A percentile compares a stretch with the other conserved stretches of the same genome.
Evolutionary conservation across 2,113 vertebrate genomes (phyloP).

Genomic region (Epinephelus cyanopodus): DNA sequence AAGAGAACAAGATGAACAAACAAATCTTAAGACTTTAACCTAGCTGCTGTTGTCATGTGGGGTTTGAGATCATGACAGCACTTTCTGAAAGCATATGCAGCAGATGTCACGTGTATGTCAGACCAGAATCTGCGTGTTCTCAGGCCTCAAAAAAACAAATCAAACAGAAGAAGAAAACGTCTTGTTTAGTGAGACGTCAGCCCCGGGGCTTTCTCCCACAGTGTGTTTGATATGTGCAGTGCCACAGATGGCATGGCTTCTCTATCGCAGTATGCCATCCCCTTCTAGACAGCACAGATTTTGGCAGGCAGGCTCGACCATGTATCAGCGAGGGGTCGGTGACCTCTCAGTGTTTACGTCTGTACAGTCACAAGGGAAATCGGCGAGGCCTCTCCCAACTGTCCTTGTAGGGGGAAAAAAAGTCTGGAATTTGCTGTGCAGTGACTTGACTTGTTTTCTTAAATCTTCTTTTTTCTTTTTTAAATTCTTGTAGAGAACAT

Average conservation of each 20-base stretch:
- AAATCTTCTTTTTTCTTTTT: background rate
- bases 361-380: slow-evolving; percentile 32
- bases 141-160: background rate
- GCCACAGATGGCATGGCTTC: slow-evolving; percentile 10
- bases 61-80: background rate
- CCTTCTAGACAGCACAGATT: slow-evolving; percentile 18
- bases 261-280: slow-evolving; percentile 11
- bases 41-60: background rate
- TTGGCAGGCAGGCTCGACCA: background rate
- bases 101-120: background rate
- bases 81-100: background rate
- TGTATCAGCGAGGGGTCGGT: slow-evolving; percentile 30
- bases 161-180: background rate
- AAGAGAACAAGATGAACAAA: background rate
- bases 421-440: background rate
- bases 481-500: slow-evolving; percentile 90
- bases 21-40: background rate
- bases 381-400: background rate
- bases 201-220: slow-evolving; percentile 10
- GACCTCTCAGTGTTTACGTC: slow-evolving; percentile 35
- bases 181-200: background rate
- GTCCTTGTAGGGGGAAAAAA: slow-evolving; percentile 37
- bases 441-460: background rate
- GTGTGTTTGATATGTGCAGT: background rate
- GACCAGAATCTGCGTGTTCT: background rate